A percentile compares a stretch with the other conserved stretches of the same genome.
phyloP scores from a whole-genome alignment of 2,888 invertebrate species.

The Drosophila kanekoi region DNA sequence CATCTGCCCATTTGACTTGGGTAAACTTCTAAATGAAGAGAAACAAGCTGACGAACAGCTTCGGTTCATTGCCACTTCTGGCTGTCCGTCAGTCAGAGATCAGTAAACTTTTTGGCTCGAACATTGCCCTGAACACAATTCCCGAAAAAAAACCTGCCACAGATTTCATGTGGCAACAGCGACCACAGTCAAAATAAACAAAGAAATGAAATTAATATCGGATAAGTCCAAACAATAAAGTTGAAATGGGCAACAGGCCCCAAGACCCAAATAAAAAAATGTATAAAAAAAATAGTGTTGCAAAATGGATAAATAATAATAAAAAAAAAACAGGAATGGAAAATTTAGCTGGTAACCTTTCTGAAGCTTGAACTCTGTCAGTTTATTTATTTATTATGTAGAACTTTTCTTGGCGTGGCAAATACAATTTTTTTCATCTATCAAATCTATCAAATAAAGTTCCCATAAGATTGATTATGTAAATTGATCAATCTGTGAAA shows the following conservation, averaged over 20 bases:
- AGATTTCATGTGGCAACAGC: constrained; percentile 22
- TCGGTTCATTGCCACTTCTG: constrained; percentile 53
- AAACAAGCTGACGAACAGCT: constrained; percentile 26
- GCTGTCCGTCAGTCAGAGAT: constrained; percentile 59
- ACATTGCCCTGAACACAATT: constrained; percentile 61
- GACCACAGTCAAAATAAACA: constrained; percentile 28
- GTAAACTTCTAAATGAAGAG: constrained; percentile 19
- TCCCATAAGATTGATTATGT: constrained; percentile 29
- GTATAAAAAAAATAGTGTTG: constrained; percentile 37
- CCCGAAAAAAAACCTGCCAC: constrained; percentile 31
- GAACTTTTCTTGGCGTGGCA: constrained; percentile 9
- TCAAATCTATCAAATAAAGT: constrained; percentile 13
- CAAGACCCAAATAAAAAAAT: constrained; percentile 5
- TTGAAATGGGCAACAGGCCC: constrained; percentile 17
- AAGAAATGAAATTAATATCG: constrained; percentile 63
- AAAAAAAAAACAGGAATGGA: constrained; percentile 10
- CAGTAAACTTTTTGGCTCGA: constrained; percentile 64
- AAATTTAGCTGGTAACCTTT: constrained; percentile 16
- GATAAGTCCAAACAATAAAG: constrained; percentile 45
- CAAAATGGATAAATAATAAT: constrained; percentile 64
- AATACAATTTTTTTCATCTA: constrained; percentile 17
- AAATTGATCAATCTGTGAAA: constrained; percentile 34
- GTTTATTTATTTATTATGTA: constrained; percentile 8
- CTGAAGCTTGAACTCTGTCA: constrained; percentile 16
- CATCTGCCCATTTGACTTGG: constrained; percentile 20